Evolutionary conservation across 2,797 vertebrate genomes (phyloP), one percentile per base, ranked within the genome.

Genomic region (Poeciliopsis paucimaculata): DNA sequence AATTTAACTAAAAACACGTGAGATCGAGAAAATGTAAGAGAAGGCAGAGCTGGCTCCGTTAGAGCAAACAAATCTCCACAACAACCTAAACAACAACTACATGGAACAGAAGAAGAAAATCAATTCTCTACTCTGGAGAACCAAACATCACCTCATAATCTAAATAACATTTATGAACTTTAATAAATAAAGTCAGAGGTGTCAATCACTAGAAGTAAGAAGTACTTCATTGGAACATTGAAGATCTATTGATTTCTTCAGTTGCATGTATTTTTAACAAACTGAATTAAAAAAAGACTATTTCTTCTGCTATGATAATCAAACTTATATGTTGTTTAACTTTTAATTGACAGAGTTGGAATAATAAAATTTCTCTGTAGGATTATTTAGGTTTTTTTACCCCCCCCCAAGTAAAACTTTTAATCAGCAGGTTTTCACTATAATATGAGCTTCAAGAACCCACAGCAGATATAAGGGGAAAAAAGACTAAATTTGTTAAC

Each of bases 51-150:
- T 80, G 53, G 28, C 72, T 53, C 53, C 60, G 76, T 86, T 81
- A 43, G 66, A 77, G 74, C 75, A 74, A 86, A 78, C 75, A 57
- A 89, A 81, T 79, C 41, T 86, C 71, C 74, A 80, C 80, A 87
- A 82, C 66, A 39, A 72, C 34, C 76, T 82, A 18, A 72, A 81
- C 82, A 84, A 84, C 72, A 82, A 82, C 76, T 41, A 71, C 39
- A 31, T 82, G 76, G 72, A 81, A 45, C 36, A 74, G 66, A 66
- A 72, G 57, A 5, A 83, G 84, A 75, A 88, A 88, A 87, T 68
- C 31, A 55, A 73, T n/a, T 53, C 71, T 79, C 74, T 60, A 70
- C 57, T 79, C n/a, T 18, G 36, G 5, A 77, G 73, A 23, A 11
- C 77, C 73, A 85, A 82, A 90, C 79, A 84, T 43, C 28, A 55